Evolutionary conservation across 2,797 vertebrate genomes (phyloP), one percentile per base, ranked within the genome.

Genomic region (Darevskia nairensis): DNA sequence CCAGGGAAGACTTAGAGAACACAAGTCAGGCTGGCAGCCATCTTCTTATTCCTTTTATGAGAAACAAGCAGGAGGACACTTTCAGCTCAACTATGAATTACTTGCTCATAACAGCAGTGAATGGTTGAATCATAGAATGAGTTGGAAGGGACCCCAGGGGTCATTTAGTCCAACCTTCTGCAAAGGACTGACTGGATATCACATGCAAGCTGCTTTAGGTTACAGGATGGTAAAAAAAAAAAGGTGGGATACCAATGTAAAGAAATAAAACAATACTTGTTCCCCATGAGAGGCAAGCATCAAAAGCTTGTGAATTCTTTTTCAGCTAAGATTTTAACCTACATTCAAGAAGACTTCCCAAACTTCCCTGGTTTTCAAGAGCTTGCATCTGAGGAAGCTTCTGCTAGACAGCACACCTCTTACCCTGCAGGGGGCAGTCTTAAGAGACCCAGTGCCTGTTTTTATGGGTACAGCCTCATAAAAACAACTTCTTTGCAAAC

Each of bases 1-100:
- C 82, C 59, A 68, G 29, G 55, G 35, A 88, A 88, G 59, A 46
- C 64, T 82, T 85, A 76, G 71, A 61, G 32, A 55, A 21, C 25
- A 39, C 32, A 13, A 75, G 72, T 80, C 35, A 71, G 27, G 15
- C 8, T 61, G 27, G 69, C 35, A 75, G 72, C 41, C 13, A 50
- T 46, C 50, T 85, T 76, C 50, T 77, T 76, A 76, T 59, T 69
- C 61, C 50, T 13, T 29, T 69, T 80, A 10, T 8, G 68, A 39
- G 79, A 55, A 80, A 9, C 50, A n/a, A 80, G 32, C 46, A 82
- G 82, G 8, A 82, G 71, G n/a, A 66, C n/a, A 41, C 41, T 66
- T 27, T 13, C 32, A 76, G 41, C 13, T 66, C 41, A 69, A 35
- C 50, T 50, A 25, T 64, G 64, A 35, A 32, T 19, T 66, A 50